These are phyloP conservation scores for Meloidogyne exigua DNA, from an alignment of 1,140 invertebrate species.

Conservation along the genomic window DNA sequence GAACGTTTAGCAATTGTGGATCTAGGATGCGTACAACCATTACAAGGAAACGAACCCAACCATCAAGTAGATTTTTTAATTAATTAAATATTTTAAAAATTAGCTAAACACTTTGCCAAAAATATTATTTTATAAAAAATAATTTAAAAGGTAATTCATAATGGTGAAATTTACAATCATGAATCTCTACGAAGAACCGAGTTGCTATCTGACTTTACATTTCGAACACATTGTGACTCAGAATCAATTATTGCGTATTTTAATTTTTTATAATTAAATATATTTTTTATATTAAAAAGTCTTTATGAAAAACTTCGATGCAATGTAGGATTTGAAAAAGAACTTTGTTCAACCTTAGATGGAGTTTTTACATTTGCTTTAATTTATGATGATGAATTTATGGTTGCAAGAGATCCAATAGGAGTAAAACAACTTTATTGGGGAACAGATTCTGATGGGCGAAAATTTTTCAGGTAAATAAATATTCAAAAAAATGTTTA, in stretches of 20 bases:
- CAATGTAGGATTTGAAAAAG: slow-evolving; percentile 28
- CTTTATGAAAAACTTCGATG: slow-evolving; percentile 54
- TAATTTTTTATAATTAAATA: slow-evolving; percentile 35
- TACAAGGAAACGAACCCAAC: slow-evolving; percentile 42
- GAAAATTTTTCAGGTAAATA: slow-evolving; percentile 51
- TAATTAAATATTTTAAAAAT: not conserved
- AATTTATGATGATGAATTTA: slow-evolving; percentile 57
- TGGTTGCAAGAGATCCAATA: slow-evolving; percentile 60
- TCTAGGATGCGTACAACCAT: slow-evolving; percentile 50
- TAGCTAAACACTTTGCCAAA: not conserved
- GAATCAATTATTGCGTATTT: slow-evolving; percentile 27
- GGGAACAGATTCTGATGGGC: slow-evolving; percentile 52
- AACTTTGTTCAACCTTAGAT: slow-evolving; percentile 56
- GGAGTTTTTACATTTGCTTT: slow-evolving; percentile 61
- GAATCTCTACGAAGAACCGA: slow-evolving; percentile 41
- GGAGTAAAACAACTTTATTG: slow-evolving; percentile 58
- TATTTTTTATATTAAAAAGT: slow-evolving; percentile 39
- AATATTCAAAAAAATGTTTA: not conserved
- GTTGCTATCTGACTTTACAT: slow-evolving; percentile 33
- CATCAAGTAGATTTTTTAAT: slow-evolving; percentile 46
- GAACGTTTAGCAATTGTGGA: slow-evolving; percentile 62
- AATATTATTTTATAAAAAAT: not conserved
- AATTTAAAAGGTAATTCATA: slow-evolving; percentile 57
- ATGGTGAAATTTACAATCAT: slow-evolving; percentile 63
- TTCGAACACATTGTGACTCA: slow-evolving; percentile 54